These are phyloP conservation scores for Oasisia sp. DNA, from an alignment of 2,888 invertebrate species.

Conservation along the genomic window DNA sequence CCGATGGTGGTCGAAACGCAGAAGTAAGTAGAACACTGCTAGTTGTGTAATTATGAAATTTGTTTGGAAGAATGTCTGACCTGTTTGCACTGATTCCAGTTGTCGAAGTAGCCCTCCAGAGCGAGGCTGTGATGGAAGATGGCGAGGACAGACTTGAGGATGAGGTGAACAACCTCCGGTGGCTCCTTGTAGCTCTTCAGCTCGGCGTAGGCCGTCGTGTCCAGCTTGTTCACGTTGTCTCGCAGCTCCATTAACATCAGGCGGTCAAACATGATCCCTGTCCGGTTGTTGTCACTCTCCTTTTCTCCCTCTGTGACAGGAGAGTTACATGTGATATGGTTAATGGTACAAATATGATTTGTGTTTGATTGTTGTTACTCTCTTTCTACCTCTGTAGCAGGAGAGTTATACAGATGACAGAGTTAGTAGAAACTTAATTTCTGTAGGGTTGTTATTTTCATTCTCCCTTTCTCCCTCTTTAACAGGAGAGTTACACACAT, in stretches of 20 bases:
- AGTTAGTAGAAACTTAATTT: conserved; percentile 65
- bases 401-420: no score
- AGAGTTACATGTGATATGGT: background rate
- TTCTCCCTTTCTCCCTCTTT: conserved; percentile 60
- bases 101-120: conserved; percentile 54
- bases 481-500: background rate
- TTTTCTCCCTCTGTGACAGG: conserved; percentile 55
- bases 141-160: conserved; percentile 58
- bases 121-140: conserved; percentile 59
- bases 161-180: conserved; percentile 56
- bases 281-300: conserved; percentile 52
- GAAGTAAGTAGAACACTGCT: no score
- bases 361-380: no score
- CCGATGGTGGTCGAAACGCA: no score
- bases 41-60: no score
- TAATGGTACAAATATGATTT: no score
- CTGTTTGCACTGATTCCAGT: conserved; percentile 59
- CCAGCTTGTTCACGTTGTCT: conserved; percentile 60
- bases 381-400: no score
- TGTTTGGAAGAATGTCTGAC: no score
- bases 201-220: conserved; percentile 61
- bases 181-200: conserved; percentile 62
- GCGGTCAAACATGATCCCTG: conserved; percentile 64
- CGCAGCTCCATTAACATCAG: conserved; percentile 64
- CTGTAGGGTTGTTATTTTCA: conserved; percentile 53